Evolutionary conservation across 2,888 invertebrate genomes (phyloP).

Genomic region (Drosophila nr. fundita): DNA sequence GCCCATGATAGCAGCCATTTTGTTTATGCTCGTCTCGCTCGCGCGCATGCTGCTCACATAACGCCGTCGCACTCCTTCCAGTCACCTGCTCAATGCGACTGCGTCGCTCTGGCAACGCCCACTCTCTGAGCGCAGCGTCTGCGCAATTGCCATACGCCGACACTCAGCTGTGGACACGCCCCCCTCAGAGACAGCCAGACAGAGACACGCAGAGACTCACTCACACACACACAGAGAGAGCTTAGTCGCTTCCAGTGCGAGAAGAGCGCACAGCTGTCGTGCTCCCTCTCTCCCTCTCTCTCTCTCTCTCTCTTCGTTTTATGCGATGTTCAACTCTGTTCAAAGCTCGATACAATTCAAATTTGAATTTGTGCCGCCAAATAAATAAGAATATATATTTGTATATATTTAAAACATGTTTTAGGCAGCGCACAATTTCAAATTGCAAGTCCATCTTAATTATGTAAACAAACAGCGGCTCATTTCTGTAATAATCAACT

Average conservation of each 20-base stretch:
- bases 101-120: constrained; percentile 77
- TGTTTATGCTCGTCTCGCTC: constrained; percentile 81
- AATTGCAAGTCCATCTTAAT: constrained; percentile 39
- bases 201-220: constrained; percentile 37
- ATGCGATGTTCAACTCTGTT: constrained; percentile 42
- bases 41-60: constrained; percentile 19
- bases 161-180: constrained; percentile 58
- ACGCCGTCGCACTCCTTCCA: constrained; percentile 72
- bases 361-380: constrained; percentile 55
- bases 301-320: background rate
- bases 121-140: constrained; percentile 73
- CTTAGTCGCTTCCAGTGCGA: constrained; percentile 25
- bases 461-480: constrained; percentile 56
- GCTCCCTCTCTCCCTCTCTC: constrained; percentile 19
- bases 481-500: constrained; percentile 44
- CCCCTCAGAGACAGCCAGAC: constrained; percentile 42
- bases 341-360: constrained; percentile 48
- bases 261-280: constrained; percentile 35
- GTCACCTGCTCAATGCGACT: constrained; percentile 75
- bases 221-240: constrained; percentile 13
- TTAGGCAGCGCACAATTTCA: constrained; percentile 7
- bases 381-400: constrained; percentile 14
- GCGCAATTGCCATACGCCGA: constrained; percentile 62
- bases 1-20: constrained; percentile 84
- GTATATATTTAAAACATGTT: constrained; percentile 9